Base-by-base conservation (phyloP, 2,797 vertebrate genomes). In the Tarsius wallacei region DNA sequence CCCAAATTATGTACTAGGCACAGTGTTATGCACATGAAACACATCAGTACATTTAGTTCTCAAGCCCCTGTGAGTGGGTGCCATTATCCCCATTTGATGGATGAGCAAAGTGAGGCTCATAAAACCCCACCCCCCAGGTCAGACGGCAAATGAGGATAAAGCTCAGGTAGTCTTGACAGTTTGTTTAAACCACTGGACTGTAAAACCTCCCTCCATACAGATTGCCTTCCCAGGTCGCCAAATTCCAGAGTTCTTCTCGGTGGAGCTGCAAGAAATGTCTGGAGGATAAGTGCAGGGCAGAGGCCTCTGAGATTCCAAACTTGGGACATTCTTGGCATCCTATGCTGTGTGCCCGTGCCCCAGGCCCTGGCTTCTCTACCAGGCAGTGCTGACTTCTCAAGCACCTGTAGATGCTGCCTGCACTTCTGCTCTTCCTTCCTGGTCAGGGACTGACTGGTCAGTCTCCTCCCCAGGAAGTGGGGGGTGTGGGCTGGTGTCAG, bases 311-410 rank as follows among this genome's bases (percentile, higher is more conserved):
- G 82, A 42, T 12, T 26, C 53, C 17, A 4, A 15, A 14, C 31
- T 1, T 1, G 0, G 61, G 77, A 71, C 31, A 55, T 42, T 42
- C 22, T 7, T 13, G 19, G 83, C 11, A 57, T 16, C 21, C 83
- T 47, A 17, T 71, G 0, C 15, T 0, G 7, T 31, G 61, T 71
- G 55, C 80, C 42, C 3, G 2, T 64, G 53, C 36, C 26, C 53
- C 53, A 59, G 7, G 63, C 36, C 19, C 36, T 11, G 21, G n/a
- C 36, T 12, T 21, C 81, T 31, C 26, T 24, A 10, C 73, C 49
- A 5, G 5, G 3, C 4, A 53, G 15, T 31, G n/a, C n/a, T 19
- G 0, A 5, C 70, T 24, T 49, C 12, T 1, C 3, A 49, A 11
- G 31, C 66, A 19, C 14, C n/a, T 71, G 47, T 49, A 36, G 36